Evolutionary conservation across 2,797 vertebrate genomes (phyloP).

Genomic region (Allobates femoralis): DNA sequence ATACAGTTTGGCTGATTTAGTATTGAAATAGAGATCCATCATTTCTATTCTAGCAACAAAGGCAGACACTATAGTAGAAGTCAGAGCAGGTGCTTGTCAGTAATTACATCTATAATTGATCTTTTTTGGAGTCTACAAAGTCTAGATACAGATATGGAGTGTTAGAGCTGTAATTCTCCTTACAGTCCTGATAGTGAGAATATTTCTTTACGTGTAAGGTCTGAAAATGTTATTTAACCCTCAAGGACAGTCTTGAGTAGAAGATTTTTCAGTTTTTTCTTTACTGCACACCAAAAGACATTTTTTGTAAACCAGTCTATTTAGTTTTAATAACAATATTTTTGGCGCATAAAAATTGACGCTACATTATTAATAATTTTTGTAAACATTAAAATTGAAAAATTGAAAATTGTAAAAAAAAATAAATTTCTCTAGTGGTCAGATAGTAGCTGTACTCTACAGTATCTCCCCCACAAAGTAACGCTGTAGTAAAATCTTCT

Average conservation of each 20-base stretch:
- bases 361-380: too few relatives aligned
- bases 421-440: too few relatives aligned
- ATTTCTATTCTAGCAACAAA: conserved; percentile 35
- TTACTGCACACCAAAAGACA: too few relatives aligned
- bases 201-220: background rate
- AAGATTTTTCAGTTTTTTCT: background rate
- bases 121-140: background rate
- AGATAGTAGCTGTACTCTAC: too few relatives aligned
- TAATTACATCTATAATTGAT: background rate
- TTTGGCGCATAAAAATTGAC: too few relatives aligned
- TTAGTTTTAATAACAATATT: too few relatives aligned
- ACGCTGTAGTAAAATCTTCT: too few relatives aligned
- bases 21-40: conserved; percentile 5
- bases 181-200: conserved; percentile 1
- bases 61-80: background rate
- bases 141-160: conserved; percentile 10
- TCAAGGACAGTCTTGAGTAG: background rate
- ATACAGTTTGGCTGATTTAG: background rate
- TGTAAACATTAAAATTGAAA: too few relatives aligned
- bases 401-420: too few relatives aligned
- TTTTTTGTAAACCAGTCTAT: too few relatives aligned
- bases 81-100: background rate
- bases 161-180: conserved; percentile 8
- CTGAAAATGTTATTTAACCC: background rate
- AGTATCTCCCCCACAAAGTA: too few relatives aligned